Evolutionary conservation across 92 coral and sea anemone species (phyloP), one percentile per base, ranked within the genome.

Genomic region (Montipora capitata): DNA sequence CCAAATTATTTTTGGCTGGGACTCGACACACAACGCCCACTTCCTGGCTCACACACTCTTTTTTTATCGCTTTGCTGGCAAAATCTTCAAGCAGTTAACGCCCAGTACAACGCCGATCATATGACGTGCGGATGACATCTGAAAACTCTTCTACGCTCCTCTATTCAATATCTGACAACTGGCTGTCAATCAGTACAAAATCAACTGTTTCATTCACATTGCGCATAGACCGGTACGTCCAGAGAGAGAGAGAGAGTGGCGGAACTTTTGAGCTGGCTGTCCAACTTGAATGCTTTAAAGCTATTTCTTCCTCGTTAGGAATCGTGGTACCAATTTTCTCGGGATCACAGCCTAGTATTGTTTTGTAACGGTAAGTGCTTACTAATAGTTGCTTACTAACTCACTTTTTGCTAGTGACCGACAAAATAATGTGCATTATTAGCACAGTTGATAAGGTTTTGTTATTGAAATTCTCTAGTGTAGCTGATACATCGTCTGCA

Each of bases 101-200:
- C n/a, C n/a, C n/a, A n/a, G n/a, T n/a, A n/a, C n/a, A 66, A 18
- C 72, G 72, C 72, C 72, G 72, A 66, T 66, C 72, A 66, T 66
- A 66, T 66, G 72, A 66, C 72, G 72, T 66, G 72, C 40, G 72
- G 38, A 66, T 66, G 72, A 66, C 72, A 66, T 66, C 72, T 66
- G 40, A 66, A 66, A 66, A 66, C 72, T 66, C 72, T 66, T 66
- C 72, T 66, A 66, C 43, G 72, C 72, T 16, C 72, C 72, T 66
- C 63, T 57, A 57, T n/a, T n/a, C n/a, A n/a, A n/a, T n/a, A n/a
- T n/a, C n/a, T 20, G 20, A 20, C 20, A 20, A 20, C 20, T 57
- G 63, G 72, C 72, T 67, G 72, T 67, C 72, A 67, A 67, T 67
- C 72, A 67, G 72, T 67, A 11, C 13, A 67, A 67, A 67, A 67